Percentiles rank a stretch among this genome's conserved stretches.
phyloP scores from a whole-genome alignment of 1,140 invertebrate genomes.

The Ridgeia piscesae region DNA sequence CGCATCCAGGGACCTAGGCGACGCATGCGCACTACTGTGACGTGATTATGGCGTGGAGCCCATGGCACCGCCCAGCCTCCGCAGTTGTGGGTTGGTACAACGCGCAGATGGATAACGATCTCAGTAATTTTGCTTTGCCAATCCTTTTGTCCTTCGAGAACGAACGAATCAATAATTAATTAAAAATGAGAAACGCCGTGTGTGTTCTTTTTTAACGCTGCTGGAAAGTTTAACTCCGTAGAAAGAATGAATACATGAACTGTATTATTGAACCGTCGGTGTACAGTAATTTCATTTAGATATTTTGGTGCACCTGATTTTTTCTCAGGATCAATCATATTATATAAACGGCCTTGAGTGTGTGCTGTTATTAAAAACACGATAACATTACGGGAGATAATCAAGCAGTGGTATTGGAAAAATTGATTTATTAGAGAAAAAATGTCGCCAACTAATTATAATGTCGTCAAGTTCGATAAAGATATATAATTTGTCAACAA shows the following conservation, averaged over 20 bases:
- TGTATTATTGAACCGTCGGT: background rate
- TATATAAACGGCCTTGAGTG: too few relatives aligned
- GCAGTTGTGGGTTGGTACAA: background rate
- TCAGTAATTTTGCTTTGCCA: background rate
- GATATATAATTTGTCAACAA: too few relatives aligned
- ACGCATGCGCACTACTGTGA: background rate
- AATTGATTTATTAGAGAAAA: too few relatives aligned
- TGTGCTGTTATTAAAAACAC: too few relatives aligned
- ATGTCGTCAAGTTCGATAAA: too few relatives aligned
- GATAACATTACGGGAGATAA: too few relatives aligned
- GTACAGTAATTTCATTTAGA: background rate
- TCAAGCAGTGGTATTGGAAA: too few relatives aligned
- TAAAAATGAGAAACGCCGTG: background rate
- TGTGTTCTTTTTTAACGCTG: background rate
- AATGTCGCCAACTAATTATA: too few relatives aligned
- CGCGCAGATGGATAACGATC: background rate
- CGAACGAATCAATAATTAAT: background rate
- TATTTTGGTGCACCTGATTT: background rate
- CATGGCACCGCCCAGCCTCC: background rate
- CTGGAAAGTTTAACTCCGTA: background rate
- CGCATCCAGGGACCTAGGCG: background rate
- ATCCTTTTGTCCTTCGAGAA: background rate
- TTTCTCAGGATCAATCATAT: too few relatives aligned
- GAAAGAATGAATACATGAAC: background rate
- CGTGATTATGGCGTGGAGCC: background rate